These are phyloP conservation scores for Acipenser oxyrinchus DNA, from an alignment of 2,797 vertebrate genomes.

Conservation along the genomic window DNA sequence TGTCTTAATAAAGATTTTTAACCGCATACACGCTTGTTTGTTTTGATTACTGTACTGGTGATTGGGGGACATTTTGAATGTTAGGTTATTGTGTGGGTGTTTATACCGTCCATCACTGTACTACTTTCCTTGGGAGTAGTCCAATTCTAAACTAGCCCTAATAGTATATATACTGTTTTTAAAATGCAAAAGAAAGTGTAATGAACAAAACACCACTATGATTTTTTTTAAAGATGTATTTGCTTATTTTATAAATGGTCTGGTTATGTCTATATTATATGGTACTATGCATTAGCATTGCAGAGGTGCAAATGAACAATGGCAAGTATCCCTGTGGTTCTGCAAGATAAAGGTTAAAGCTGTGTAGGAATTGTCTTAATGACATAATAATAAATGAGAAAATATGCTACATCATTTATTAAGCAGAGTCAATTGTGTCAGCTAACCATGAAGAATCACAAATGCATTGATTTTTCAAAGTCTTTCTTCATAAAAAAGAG, in stretches of 20 bases:
- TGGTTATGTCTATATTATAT: constrained; percentile 32
- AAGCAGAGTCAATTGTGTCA: constrained; percentile 62
- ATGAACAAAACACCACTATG: no score
- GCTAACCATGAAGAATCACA: constrained; percentile 52
- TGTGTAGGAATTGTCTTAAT: constrained; percentile 66
- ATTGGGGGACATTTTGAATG: no score
- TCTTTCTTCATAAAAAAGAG: constrained; percentile 15
- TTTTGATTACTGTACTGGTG: no score
- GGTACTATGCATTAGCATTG: constrained; percentile 41
- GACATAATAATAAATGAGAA: constrained; percentile 69
- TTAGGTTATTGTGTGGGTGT: no score
- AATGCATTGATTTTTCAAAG: constrained; percentile 1
- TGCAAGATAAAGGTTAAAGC: constrained; percentile 58
- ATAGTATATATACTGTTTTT: no score
- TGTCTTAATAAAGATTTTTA: no score
- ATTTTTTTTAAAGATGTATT: neutral
- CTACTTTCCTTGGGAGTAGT: no score
- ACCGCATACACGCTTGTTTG: no score
- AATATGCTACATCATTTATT: constrained; percentile 66
- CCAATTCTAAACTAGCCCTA: no score
- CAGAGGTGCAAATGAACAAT: constrained; percentile 37
- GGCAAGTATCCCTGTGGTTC: constrained; percentile 39
- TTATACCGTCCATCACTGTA: no score
- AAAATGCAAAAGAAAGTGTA: no score
- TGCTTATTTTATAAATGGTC: constrained; percentile 40